Percentiles rank a stretch among this genome's conserved stretches.
phyloP scores from a whole-genome alignment of 2,888 invertebrate genomes.

The Drosophila neotestacea region DNA sequence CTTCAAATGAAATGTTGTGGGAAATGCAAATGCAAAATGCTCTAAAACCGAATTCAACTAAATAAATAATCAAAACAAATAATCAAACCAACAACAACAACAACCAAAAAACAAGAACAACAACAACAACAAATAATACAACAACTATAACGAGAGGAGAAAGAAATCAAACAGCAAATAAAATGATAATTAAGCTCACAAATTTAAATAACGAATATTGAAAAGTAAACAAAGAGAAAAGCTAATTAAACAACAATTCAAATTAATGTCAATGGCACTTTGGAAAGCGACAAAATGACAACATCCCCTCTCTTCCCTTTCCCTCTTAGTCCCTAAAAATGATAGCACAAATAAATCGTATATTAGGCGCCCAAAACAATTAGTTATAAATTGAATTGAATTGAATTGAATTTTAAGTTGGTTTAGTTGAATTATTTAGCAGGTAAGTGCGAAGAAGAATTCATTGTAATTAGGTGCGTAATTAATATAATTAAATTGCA shows the following conservation, averaged over 20 bases:
- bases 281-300: conserved; percentile 43
- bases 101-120: neutral
- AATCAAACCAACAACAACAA: conserved; percentile 33
- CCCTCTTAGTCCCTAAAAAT: neutral
- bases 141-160: neutral
- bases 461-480: conserved; percentile 52
- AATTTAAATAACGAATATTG: conserved; percentile 42
- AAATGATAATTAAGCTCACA: conserved; percentile 47
- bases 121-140: neutral
- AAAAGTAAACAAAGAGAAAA: conserved; percentile 40
- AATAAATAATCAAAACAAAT: conserved; percentile 54
- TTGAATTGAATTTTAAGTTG: conserved; percentile 35
- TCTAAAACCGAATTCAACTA: conserved; percentile 26
- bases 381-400: conserved; percentile 15
- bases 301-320: too few relatives aligned
- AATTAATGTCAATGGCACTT: conserved; percentile 42
- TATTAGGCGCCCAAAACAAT: conserved; percentile 24
- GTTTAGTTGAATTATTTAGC: conserved; percentile 50
- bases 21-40: conserved; percentile 11
- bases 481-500: conserved; percentile 50
- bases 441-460: conserved; percentile 62
- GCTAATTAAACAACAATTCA: conserved; percentile 54
- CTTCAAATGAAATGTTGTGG: conserved; percentile 35
- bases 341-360: conserved; percentile 1
- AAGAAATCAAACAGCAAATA: conserved; percentile 43